Percentiles rank a stretch among this genome's conserved stretches.
These are phyloP conservation scores for Antheraea pernyi DNA, from an alignment of 1,140 invertebrate genomes.

Conservation along the genomic window DNA sequence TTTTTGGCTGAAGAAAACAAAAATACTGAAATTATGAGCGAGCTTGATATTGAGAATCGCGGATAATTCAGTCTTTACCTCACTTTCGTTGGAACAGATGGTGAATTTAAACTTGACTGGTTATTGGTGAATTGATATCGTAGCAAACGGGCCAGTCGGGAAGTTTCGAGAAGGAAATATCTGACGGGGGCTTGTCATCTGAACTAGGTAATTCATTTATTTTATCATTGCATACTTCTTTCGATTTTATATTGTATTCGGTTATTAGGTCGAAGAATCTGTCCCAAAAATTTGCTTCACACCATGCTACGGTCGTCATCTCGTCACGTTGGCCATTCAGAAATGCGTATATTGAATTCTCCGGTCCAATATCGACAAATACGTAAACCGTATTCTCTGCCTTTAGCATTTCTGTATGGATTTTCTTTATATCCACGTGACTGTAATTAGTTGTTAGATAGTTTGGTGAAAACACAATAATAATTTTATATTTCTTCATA, in stretches of 20 bases:
- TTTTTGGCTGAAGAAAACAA: not conserved
- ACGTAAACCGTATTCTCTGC: constrained; percentile 60
- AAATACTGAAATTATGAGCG: not conserved
- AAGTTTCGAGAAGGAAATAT: constrained; percentile 40
- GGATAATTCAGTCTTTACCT: constrained; percentile 76
- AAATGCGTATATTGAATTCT: constrained; percentile 68
- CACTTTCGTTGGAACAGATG: constrained; percentile 39
- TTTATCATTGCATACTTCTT: constrained; percentile 10
- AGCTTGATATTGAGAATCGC: constrained; percentile 29
- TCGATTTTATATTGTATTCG: not conserved
- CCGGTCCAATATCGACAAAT: constrained; percentile 61
- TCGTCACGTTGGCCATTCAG: constrained; percentile 61
- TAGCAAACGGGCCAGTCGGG: constrained; percentile 30
- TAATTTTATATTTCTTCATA: constrained; percentile 30
- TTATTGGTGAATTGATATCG: not conserved
- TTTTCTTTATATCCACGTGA: constrained; percentile 68
- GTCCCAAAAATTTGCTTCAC: constrained; percentile 58
- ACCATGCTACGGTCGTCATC: constrained; percentile 53
- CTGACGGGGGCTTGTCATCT: constrained; percentile 18
- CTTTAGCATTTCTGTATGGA: constrained; percentile 65
- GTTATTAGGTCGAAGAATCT: constrained; percentile 38
- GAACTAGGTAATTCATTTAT: constrained; percentile 15
- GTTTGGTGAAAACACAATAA: constrained; percentile 66
- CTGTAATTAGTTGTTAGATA: constrained; percentile 61
- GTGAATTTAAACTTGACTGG: constrained; percentile 57